phyloP scores from a whole-genome alignment of 2,113 vertebrate genomes.

The Callospermophilus lateralis region DNA sequence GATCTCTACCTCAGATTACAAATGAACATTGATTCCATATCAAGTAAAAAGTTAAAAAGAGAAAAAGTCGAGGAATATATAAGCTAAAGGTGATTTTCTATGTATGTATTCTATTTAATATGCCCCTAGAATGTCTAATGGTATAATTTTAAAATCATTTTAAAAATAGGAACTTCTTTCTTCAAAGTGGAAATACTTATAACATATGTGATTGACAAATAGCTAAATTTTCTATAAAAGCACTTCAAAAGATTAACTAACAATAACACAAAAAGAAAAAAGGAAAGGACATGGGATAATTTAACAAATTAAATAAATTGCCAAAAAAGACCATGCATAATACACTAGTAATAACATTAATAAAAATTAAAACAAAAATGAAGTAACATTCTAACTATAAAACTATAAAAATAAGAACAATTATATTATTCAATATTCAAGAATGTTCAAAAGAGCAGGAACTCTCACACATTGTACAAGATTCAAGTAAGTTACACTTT shows the following conservation, averaged over 20 bases:
- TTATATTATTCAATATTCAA: background rate
- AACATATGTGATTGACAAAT: background rate
- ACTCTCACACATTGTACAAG: background rate
- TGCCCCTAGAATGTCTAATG: background rate
- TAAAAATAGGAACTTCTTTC: background rate
- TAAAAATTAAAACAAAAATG: background rate
- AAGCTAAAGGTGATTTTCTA: slow-evolving; percentile 14
- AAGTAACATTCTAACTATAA: background rate
- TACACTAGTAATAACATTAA: background rate
- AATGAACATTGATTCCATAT: background rate
- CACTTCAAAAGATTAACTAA: slow-evolving; percentile 5
- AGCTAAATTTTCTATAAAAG: background rate
- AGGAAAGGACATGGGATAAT: background rate
- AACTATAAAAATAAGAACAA: background rate
- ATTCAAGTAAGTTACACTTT: background rate
- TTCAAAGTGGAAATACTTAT: background rate
- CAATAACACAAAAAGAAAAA: background rate
- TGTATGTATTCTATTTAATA: background rate
- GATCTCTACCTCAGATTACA: background rate
- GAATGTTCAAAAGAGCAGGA: background rate
- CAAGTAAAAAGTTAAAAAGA: background rate
- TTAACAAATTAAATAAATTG: slow-evolving; percentile 7
- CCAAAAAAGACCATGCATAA: background rate
- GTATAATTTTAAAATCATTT: slow-evolving; percentile 15
- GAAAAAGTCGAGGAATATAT: background rate